Percentiles rank a stretch among this genome's conserved stretches.
Conservation (phyloP, 2,888 invertebrate species). For the Mongoloraphidia duomilia region DNA sequence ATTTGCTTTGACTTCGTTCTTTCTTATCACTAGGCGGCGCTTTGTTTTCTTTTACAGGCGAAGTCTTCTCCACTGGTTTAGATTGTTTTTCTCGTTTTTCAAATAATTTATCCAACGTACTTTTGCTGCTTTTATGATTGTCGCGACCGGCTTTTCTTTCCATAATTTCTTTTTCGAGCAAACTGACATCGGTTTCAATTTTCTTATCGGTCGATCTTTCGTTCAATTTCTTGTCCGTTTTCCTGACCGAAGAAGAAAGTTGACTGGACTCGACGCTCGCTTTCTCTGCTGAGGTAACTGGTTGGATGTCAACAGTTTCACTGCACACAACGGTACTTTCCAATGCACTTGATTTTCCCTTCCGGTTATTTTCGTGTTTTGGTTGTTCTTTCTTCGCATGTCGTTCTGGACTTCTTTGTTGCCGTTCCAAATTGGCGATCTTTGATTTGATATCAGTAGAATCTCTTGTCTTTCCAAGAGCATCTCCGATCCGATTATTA, state of each 20-base stretch:
- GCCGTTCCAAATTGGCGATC: slow-evolving; percentile 25
- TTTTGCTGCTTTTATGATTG: slow-evolving; percentile 30
- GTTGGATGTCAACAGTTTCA: slow-evolving; percentile 33
- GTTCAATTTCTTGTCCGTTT: slow-evolving; percentile 45
- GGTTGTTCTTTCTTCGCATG: slow-evolving; percentile 15
- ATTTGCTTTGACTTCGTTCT: background rate
- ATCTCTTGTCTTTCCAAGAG: slow-evolving; percentile 50
- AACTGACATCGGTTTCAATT: slow-evolving; percentile 11
- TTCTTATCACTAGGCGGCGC: slow-evolving; percentile 5
- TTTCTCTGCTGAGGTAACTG: slow-evolving; percentile 35
- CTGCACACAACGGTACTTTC: slow-evolving; percentile 16
- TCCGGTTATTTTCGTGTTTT: slow-evolving; percentile 16
- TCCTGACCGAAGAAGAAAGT: slow-evolving; percentile 44
- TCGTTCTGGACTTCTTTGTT: slow-evolving; percentile 19
- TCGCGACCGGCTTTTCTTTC: slow-evolving; percentile 27
- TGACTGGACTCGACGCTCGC: slow-evolving; percentile 43
- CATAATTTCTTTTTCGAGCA: slow-evolving; percentile 30
- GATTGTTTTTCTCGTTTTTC: slow-evolving; percentile 31
- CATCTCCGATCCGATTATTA: slow-evolving; percentile 53
- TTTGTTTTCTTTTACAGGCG: slow-evolving; percentile 13
- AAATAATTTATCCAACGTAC: slow-evolving; percentile 40
- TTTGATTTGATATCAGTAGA: slow-evolving; percentile 43
- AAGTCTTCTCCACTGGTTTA: slow-evolving; percentile 9
- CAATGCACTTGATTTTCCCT: slow-evolving; percentile 30
- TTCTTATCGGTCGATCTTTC: slow-evolving; percentile 17